Conservation (phyloP, 2,888 invertebrate genomes). For the Oasisia sp. region DNA sequence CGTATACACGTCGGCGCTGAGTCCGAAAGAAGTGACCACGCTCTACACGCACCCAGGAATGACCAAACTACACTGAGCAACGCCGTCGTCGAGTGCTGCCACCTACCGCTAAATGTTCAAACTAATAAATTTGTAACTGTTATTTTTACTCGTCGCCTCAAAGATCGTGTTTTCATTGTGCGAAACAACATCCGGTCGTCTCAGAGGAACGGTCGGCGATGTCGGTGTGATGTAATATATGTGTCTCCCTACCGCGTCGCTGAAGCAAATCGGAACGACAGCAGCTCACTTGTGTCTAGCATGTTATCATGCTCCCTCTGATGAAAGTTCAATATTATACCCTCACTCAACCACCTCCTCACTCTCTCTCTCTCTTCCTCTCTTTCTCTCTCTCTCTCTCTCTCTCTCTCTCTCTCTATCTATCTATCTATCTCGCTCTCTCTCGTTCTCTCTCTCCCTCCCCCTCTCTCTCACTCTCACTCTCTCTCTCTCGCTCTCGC, state of each 20-base stretch:
- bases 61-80: background rate
- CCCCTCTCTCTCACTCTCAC: no score
- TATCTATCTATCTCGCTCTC: no score
- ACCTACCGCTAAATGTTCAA: background rate
- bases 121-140: background rate
- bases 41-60: background rate
- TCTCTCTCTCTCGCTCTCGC: no score
- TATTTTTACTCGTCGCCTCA: background rate
- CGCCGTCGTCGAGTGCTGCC: background rate
- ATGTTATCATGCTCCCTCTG: background rate
- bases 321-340: background rate
- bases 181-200: background rate
- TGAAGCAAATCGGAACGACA: background rate
- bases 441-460: no score
- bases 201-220: background rate
- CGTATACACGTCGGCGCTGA: background rate
- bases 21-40: background rate
- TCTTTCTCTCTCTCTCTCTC: no score
- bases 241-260: background rate
- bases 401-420: no score
- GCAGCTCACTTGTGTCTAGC: background rate
- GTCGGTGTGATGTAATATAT: background rate
- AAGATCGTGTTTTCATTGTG: background rate
- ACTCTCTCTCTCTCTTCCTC: no score
- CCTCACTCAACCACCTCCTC: no score